Conservation (phyloP, 2,113 vertebrate genomes). For the Malurus cyaneus region DNA sequence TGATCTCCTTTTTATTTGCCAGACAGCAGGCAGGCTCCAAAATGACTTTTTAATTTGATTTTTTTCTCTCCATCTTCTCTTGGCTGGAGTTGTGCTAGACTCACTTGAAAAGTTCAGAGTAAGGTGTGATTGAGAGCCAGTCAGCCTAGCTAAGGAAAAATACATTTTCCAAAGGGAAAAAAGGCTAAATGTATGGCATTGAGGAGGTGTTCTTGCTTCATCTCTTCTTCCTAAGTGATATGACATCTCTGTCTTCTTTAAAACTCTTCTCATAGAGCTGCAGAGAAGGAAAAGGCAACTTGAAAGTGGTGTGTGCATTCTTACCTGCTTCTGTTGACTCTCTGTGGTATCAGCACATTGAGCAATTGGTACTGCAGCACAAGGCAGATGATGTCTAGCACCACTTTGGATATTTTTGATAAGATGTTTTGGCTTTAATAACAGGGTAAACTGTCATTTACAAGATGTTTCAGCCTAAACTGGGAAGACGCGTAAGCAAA, state of each 20-base stretch:
- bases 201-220: neutral
- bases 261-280: neutral
- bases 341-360: fast-evolving
- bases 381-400: neutral
- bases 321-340: neutral
- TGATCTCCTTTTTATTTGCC: neutral
- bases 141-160: neutral
- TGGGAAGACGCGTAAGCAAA: neutral
- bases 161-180: neutral
- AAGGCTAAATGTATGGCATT: neutral
- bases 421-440: neutral
- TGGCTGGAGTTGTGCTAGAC: neutral
- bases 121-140: neutral
- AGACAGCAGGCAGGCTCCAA: neutral
- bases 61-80: neutral
- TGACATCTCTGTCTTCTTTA: neutral
- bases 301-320: neutral
- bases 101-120: neutral
- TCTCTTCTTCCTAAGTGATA: neutral
- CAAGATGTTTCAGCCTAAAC: neutral
- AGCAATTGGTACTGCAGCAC: neutral
- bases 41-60: neutral
- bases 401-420: neutral
- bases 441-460: neutral
- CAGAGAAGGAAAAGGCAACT: neutral